Evolutionary conservation across 1,140 invertebrate species (phyloP), one percentile per base, ranked within the genome.

Genomic region (Vanessa atalanta): DNA sequence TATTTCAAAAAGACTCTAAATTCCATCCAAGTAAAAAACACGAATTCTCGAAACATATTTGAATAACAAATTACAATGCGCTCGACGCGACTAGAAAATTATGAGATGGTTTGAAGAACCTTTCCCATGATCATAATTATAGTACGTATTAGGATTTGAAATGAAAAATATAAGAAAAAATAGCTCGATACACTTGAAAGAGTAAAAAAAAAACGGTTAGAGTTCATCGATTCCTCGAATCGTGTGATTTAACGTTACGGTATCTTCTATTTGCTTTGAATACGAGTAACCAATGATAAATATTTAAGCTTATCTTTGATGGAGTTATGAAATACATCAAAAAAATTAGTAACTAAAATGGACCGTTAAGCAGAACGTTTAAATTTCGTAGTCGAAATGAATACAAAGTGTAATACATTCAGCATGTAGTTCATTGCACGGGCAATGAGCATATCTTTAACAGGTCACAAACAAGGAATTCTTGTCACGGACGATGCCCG

Each of bases 391-490:
- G 57, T 37, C 57, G 3, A 37, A 31, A 37, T 26, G 12, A 26
- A 60, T 26, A 61, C 23, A 13, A 15, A 37, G 31, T 61, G 26
- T 61, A 61, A 61, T 61, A 61, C 12, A 61, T 37, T 6, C 26
- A 15, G 26, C n/a, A 51, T 61, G 55, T 26, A 66, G 73, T 75
- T 75, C 68, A 79, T 78, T 83, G 69, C 70, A 81, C 80, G 77
- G 68, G 16, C 70, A 85, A 78, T 78, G 83, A 76, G 80, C 83
- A 83, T 81, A 78, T 83, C 79, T 83, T 84, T 79, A 84, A 84
- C 82, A 83, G 83, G 83, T 86, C 84, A 81, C 78, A 83, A 75
- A 83, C 82, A 82, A 81, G 80, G 82, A 73, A 89, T 87, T 86
- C 82, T 73, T 82, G 86, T 89, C 88, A 91, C 86, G 89, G 76